These are phyloP conservation scores for Eupeodes corollae DNA, from an alignment of 1,140 invertebrate species.

Conservation along the genomic window DNA sequence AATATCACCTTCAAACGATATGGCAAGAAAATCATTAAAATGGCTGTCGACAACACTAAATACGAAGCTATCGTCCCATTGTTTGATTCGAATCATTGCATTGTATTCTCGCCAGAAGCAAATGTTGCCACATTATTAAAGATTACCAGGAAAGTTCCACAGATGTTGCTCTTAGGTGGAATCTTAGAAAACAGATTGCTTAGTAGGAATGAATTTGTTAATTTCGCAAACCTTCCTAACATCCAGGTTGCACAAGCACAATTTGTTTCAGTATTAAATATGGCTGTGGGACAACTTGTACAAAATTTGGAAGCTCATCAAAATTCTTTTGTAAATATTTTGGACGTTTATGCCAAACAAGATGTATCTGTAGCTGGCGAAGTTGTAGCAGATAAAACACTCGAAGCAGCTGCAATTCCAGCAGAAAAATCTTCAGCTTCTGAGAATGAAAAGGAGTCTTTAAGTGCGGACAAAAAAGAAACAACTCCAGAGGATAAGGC, in stretches of 20 bases:
- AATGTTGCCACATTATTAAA: slow-evolving; percentile 45
- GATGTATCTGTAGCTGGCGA: neutral
- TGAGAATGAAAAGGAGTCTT: no score
- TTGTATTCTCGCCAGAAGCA: slow-evolving; percentile 51
- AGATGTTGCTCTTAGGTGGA: slow-evolving; percentile 53
- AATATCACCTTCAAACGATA: slow-evolving; percentile 56
- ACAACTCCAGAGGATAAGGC: no score
- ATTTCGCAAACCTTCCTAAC: slow-evolving; percentile 49
- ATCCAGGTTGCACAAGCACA: slow-evolving; percentile 46
- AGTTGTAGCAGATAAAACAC: no score
- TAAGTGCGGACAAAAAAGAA: no score
- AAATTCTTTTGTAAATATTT: slow-evolving; percentile 48
- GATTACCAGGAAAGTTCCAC: slow-evolving; percentile 48
- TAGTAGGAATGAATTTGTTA: slow-evolving; percentile 50
- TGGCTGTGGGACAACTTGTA: slow-evolving; percentile 48
- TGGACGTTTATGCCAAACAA: slow-evolving; percentile 43
- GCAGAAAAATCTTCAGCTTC: no score
- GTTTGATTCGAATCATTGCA: slow-evolving; percentile 45
- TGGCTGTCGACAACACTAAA: slow-evolving; percentile 47
- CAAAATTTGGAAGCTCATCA: slow-evolving; percentile 56
- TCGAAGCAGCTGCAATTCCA: no score
- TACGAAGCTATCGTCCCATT: slow-evolving; percentile 48
- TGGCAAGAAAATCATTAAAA: slow-evolving; percentile 44
- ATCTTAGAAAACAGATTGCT: slow-evolving; percentile 54
- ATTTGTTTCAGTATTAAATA: slow-evolving; percentile 52